Base-by-base conservation (phyloP, 1,140 invertebrate genomes). In the Drosophila elegans region DNA sequence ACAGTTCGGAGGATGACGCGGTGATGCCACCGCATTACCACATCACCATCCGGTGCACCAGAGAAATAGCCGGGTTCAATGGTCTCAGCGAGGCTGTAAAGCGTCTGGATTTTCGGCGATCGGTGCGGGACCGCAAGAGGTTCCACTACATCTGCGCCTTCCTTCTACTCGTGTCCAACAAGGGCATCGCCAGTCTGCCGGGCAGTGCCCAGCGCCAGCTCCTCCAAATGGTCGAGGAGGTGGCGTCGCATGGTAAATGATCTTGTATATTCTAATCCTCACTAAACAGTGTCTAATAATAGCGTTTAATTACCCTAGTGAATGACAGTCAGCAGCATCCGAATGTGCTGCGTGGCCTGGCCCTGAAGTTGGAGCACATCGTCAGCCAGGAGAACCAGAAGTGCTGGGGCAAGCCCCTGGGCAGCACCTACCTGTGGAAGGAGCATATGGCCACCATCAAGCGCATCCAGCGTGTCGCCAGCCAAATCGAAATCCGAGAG, bases 61-160 rank as follows among this genome's bases (percentile, higher is more conserved):
- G 96, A 93, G 97, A 98, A 97, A 98, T 98, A 89, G 97, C 97
- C 66, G 97, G 97, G 44, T 98, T 98, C 93, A 99, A 98, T 92
- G 97, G 97, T 49, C 94, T 99, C 39, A 97, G 97, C 80, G 98
- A 99, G 93, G 98, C 98, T 2, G 96, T 99, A 13, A 97, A 98
- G 88, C 95, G 97, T 62, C 93, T 99, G 42, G 98, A 99, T 93
- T 98, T 99, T 93, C 95, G 97, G 57, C 97, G 97, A 66, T 98
- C 98, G 3, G 98, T 99, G 34, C 96, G 96, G 59, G 98, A 99
- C 93, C 96, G 97, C 12, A 95, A 98, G 54, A 94, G 98, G 55
- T 99, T 99, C 93, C 98, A 98, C 93, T 99, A 99, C 93, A 98
- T 99, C 79, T 98, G 97, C 86, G 97, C 98, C 78, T 93, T 99